Percentiles rank a stretch among this genome's conserved stretches.
phyloP scores from a whole-genome alignment of 2,888 invertebrate genomes.

The Acrocyrtus sp. region DNA sequence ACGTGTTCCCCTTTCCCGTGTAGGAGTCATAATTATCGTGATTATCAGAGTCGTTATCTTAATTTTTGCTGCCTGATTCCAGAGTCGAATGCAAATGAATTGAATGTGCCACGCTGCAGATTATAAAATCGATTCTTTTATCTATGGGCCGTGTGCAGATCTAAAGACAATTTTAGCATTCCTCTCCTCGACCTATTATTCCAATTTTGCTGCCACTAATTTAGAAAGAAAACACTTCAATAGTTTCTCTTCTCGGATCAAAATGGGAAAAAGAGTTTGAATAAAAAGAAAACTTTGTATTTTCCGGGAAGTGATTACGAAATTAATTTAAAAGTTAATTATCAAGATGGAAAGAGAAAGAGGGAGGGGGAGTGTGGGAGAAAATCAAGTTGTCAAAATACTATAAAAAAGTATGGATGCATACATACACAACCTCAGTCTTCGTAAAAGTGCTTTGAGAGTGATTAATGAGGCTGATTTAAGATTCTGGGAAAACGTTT shows the following conservation, averaged over 20 bases:
- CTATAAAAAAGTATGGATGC: too few relatives aligned
- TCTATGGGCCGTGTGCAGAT: too few relatives aligned
- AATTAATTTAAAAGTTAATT: slow-evolving; percentile 8
- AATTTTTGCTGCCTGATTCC: too few relatives aligned
- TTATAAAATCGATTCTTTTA: too few relatives aligned
- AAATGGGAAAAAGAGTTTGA: too few relatives aligned
- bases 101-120: too few relatives aligned
- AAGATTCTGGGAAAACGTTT: background rate
- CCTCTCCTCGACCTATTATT: background rate
- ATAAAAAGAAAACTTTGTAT: background rate
- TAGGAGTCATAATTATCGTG: too few relatives aligned
- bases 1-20: too few relatives aligned
- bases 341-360: background rate
- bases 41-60: too few relatives aligned
- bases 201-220: slow-evolving; percentile 1
- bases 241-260: background rate
- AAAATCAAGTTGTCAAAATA: too few relatives aligned
- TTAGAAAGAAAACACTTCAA: background rate
- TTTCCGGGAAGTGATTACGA: slow-evolving; percentile 6
- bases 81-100: too few relatives aligned
- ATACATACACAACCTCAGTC: too few relatives aligned
- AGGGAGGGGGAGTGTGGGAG: background rate
- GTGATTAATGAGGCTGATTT: slow-evolving; percentile 2
- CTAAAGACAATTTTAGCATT: background rate
- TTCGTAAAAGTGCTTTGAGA: background rate